Evolutionary conservation across 2,113 vertebrate genomes (phyloP).

Genomic region (Vulpes vulpes): DNA sequence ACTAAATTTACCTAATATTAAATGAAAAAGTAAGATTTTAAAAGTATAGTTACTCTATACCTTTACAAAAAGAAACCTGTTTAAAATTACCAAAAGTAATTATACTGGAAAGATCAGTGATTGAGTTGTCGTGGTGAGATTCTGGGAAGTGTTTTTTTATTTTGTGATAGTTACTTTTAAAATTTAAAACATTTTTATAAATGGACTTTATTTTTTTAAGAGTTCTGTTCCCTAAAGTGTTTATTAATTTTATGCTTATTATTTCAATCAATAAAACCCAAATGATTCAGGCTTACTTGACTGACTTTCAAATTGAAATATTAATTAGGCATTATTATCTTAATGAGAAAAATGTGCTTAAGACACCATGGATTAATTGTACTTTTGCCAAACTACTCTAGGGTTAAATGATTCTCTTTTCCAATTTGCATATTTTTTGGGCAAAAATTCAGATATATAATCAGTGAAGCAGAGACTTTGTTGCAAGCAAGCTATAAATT

Average conservation of each 20-base stretch:
- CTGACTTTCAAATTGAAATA: slow-evolving; percentile 60
- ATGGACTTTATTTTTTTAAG: neutral
- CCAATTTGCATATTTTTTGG: neutral
- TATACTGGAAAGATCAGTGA: neutral
- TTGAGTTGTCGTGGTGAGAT: neutral
- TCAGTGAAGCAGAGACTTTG: neutral
- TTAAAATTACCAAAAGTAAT: neutral
- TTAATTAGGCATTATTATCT: slow-evolving; percentile 32
- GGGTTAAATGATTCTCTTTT: slow-evolving; percentile 44
- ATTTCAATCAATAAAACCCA: slow-evolving; percentile 35
- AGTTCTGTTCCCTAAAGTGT: neutral
- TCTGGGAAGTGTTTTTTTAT: neutral
- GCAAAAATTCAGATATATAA: neutral
- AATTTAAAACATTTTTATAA: slow-evolving; percentile 19
- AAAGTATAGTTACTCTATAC: neutral
- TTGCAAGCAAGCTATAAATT: slow-evolving; percentile 39
- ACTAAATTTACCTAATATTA: slow-evolving; percentile 17
- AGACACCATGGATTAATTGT: neutral
- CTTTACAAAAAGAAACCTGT: neutral
- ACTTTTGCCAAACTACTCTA: neutral
- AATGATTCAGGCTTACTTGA: slow-evolving; percentile 7
- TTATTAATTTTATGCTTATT: slow-evolving; percentile 59
- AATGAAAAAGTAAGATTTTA: neutral
- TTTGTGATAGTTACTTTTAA: neutral
- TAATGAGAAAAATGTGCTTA: slow-evolving; percentile 44